Evolutionary conservation across 2,113 vertebrate genomes (phyloP), one percentile per base, ranked within the genome.

Genomic region (Elephas maximus): DNA sequence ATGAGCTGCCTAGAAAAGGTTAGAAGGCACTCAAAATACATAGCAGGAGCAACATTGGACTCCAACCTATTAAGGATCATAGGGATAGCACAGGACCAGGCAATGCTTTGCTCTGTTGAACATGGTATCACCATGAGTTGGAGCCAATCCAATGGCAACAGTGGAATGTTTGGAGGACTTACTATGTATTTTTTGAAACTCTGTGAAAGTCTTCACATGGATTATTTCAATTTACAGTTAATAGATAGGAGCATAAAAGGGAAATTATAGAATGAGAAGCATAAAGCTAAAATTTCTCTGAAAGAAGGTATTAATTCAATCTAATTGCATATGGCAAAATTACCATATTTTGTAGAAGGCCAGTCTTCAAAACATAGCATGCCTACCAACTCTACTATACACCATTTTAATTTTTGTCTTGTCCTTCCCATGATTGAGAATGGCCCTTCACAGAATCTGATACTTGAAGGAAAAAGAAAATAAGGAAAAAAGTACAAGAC

Each of bases 381-480:
- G 77, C 41, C 14, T 74, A 65, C 20, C 63, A 78, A 53, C 30
- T 65, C 84, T 94, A 77, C 57, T 44, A 90, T 9, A 74, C 10
- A 18, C 53, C 7, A 17, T 1, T 93, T 89, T 33, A 80, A 90
- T 71, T 90, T 80, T 45, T 74, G 28, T 80, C 21, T 77, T 67
- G 15, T 9, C 48, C 20, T 88, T 71, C 17, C 24, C 17, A 37
- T 3, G 20, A 45, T 21, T 73, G 3, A 53, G 53, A 91, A 76
- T 41, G 5, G 1, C 8, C 95, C 11, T 96, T 89, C 24, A 62
- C 8, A 67, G 37, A 92, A 41, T 20, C 80, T 14, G 2, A 0
- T 76, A 3, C 69, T 71, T 78, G 4, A 94, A 89, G n/a, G 51
- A 37, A 97, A 78, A 90, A 41, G 2, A n/a, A 81, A 82, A 69